Evolutionary conservation across 2,113 vertebrate species (phyloP).

Genomic region (Tachysurus fulvidraco): DNA sequence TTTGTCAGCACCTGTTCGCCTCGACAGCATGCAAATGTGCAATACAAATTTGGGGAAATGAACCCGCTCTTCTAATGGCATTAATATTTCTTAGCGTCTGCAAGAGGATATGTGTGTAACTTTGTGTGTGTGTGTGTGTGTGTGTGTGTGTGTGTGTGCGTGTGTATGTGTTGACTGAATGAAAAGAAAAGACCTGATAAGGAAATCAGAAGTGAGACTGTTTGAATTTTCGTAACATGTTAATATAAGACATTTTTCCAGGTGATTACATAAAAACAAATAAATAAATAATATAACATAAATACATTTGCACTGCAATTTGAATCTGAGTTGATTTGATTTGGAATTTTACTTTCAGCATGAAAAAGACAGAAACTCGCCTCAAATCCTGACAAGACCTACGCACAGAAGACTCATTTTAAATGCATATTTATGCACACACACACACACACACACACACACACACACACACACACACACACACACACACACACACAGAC

Average conservation of each 20-base stretch:
- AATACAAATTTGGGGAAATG: slow-evolving; percentile 28
- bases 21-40: slow-evolving; percentile 16
- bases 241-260: not conserved
- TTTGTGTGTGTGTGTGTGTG: not conserved
- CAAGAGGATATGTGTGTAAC: not conserved
- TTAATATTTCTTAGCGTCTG: slow-evolving; percentile 25
- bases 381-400: not conserved
- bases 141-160: not conserved
- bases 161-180: not conserved
- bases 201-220: not conserved
- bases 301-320: not conserved
- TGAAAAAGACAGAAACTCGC: not conserved
- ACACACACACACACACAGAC: too few relatives aligned
- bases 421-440: not conserved
- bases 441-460: too few relatives aligned
- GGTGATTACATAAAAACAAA: not conserved
- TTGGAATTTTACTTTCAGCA: not conserved
- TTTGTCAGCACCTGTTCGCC: slow-evolving; percentile 48
- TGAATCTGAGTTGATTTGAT: not conserved
- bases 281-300: not conserved
- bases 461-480: not conserved
- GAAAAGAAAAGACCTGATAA: not conserved
- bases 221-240: slow-evolving; percentile 3
- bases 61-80: slow-evolving; percentile 24
- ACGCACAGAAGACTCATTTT: not conserved